Base-by-base conservation (phyloP, 2,113 vertebrate genomes). In the Turdus rufiventris region DNA sequence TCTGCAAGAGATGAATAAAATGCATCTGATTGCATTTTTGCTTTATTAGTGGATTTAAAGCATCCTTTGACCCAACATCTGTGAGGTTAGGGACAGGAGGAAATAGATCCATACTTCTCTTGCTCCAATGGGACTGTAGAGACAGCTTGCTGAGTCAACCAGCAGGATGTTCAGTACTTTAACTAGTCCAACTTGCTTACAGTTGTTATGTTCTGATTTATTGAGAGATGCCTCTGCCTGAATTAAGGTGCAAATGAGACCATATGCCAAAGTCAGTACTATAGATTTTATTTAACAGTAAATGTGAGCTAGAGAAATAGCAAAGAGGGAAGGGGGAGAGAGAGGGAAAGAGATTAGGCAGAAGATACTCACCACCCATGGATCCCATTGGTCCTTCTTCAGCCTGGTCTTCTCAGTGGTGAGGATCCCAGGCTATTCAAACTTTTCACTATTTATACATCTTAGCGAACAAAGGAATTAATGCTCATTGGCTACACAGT, bases 31-130 rank as follows among this genome's bases (percentile, higher is more conserved):
- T 94, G 82, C 33, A 77, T 48, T 88, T 94, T 90, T 92, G 29
- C 65, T 70, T 80, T 74, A 88, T 94, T 73, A 76, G 24, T 66
- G 66, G 38, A 76, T 96, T 95, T 95, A 91, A 92, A 85, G 23
- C 43, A 87, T 89, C 36, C 40, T 92, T 85, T 96, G 93, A 89
- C 89, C 95, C 54, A 89, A 58, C 93, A 94, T 77, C 91, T 95
- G 89, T 85, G 85, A 82, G 77, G 54, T 79, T 76, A 82, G 15
- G 36, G 58, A 85, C 48, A 67, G 42, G 47, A 83, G 56, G 88
- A 88, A 90, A 82, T 31, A 75, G 5, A 93, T 6, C 17, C 38
- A 9, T 70, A 28, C 42, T 94, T 88, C 33, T 85, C 26, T 57
- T 89, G 34, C 25, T 93, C 85, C 72, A 12, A 15, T 17, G 81